phyloP scores from a whole-genome alignment of 1,140 invertebrate species.

The Sinonovacula constricta region DNA sequence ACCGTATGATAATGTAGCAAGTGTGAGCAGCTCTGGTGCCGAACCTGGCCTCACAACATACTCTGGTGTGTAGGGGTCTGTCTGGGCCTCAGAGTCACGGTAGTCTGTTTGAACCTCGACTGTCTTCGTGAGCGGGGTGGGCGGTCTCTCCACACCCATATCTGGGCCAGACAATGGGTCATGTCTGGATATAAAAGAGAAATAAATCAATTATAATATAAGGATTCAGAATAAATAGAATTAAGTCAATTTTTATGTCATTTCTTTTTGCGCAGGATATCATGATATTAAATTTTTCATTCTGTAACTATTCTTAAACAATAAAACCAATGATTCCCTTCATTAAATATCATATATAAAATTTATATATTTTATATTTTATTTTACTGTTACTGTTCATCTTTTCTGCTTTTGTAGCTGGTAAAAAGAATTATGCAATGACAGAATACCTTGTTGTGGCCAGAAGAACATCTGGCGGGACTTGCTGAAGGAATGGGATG shows the following conservation, averaged over 20 bases:
- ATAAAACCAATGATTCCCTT: no score
- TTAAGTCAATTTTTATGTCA: no score
- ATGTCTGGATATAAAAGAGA: slow-evolving; percentile 61
- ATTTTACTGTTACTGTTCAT: no score
- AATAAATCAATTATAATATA: neutral
- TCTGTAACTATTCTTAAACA: no score
- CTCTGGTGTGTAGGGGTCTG: slow-evolving; percentile 86
- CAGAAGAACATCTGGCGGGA: slow-evolving; percentile 77
- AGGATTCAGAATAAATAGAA: no score
- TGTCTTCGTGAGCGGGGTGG: slow-evolving; percentile 74
- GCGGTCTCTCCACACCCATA: slow-evolving; percentile 57
- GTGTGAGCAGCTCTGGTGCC: slow-evolving; percentile 83
- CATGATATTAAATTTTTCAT: no score
- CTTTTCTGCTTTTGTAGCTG: no score
- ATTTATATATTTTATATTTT: no score
- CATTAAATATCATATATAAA: no score
- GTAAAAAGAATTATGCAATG: no score
- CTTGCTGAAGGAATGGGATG: slow-evolving; percentile 78
- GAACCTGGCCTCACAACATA: slow-evolving; percentile 80
- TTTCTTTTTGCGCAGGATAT: no score
- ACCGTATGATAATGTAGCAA: slow-evolving; percentile 83
- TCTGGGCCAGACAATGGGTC: slow-evolving; percentile 70
- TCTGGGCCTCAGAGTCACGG: slow-evolving; percentile 88
- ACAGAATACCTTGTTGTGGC: slow-evolving; percentile 75
- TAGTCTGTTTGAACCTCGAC: slow-evolving; percentile 85